These are phyloP conservation scores for Polyodon spathula DNA, from an alignment of 2,113 vertebrate species.

Conservation along the genomic window DNA sequence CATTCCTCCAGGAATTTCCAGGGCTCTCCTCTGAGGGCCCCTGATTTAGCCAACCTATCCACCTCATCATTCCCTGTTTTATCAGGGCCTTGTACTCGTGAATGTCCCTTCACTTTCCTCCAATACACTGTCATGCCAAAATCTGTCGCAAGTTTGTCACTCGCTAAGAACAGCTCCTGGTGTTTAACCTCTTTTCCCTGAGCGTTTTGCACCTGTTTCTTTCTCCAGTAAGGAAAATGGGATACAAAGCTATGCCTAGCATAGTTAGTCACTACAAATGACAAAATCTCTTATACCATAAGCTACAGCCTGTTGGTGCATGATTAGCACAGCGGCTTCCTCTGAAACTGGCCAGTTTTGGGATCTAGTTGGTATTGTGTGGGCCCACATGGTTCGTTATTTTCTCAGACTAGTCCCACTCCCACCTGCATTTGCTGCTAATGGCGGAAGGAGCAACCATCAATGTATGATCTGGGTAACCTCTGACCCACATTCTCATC, in stretches of 20 bases:
- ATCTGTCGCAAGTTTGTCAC: neutral
- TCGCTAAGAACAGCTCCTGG: slow-evolving; percentile 1
- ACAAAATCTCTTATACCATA: neutral
- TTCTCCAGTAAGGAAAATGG: too few species aligned
- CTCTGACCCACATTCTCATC: neutral
- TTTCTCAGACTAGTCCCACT: neutral
- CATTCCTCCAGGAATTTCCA: neutral
- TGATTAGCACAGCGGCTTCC: neutral
- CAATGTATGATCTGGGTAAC: neutral
- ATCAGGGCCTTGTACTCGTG: slow-evolving; percentile 1
- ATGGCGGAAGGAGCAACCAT: neutral
- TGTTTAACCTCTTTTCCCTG: slow-evolving; percentile 4
- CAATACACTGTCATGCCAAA: neutral
- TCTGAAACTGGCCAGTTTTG: slow-evolving; percentile 9
- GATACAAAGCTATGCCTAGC: slow-evolving; percentile 2
- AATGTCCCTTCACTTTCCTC: slow-evolving; percentile 12
- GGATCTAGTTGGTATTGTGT: neutral
- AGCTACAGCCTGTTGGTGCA: neutral
- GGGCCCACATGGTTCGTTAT: neutral
- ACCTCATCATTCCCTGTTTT: slow-evolving; percentile 2
- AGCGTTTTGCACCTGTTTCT: slow-evolving; percentile 3
- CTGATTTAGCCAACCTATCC: neutral
- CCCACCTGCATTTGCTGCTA: neutral
- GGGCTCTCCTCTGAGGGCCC: neutral
- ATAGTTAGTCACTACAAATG: slow-evolving; percentile 11